Evolutionary conservation across 2,797 vertebrate genomes (phyloP), one percentile per base, ranked within the genome.

Genomic region (Gouania willdenowi): DNA sequence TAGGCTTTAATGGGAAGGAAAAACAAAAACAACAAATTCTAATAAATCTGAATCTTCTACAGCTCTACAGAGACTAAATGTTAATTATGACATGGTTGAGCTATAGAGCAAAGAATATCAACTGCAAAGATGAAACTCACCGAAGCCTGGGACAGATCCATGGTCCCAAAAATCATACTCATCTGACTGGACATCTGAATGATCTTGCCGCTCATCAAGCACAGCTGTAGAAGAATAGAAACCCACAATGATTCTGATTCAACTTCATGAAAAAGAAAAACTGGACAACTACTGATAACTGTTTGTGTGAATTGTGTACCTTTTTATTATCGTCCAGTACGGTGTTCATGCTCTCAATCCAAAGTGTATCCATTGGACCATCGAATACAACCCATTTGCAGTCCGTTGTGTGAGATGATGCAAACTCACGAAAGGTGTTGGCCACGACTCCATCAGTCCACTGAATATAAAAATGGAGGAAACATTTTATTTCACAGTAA

Each of bases 291-390:
- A 30, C 11, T 13, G 10, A 3, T 27, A 18, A 17, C 7, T 26
- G 28, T 11, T 18, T n/a, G n/a, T n/a, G n/a, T n/a, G n/a, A n/a
- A n/a, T n/a, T n/a, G n/a, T 42, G 52, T 82, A 92, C 97, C 91
- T 99, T 99, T 88, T 97, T 99, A 78, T 99, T 99, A 81, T 99
- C 97, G 70, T 99, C 97, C 58, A 99, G 77, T 17, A 98, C 97
- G 0, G 97, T 99, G 81, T 99, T 99, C 97, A 99, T 97, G 77
- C 95, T 99, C 58, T 99, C 96, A 80, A 99, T 98, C 96, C 96
- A 98, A 42, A 98, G 76, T 1, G 95, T 98, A 43, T 99, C 97
- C 43, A 99, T 92, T 26, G 96, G 97, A 25, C 96, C 97, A 59
- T 99, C 97, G 68, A 99, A 99, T 66, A 98, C 90, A 56, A 99